These are phyloP conservation scores for Anorthoa munda DNA, from an alignment of 2,888 invertebrate species.

Conservation along the genomic window DNA sequence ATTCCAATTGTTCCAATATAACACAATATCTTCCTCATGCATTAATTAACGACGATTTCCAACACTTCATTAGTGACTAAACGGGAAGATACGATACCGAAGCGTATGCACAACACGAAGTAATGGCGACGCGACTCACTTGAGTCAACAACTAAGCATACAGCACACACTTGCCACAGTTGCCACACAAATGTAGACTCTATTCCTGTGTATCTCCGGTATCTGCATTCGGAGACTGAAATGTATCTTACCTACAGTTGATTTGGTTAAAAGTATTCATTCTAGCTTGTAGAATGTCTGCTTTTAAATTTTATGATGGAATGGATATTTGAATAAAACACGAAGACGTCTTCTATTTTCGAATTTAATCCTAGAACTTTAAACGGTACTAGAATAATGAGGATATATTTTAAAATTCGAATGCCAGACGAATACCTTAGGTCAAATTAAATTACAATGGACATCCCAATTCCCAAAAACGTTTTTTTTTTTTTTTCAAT, in stretches of 20 bases:
- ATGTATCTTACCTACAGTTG: conserved; percentile 38
- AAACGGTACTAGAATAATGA: not conserved
- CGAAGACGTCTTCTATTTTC: not conserved
- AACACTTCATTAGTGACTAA: conserved; percentile 52
- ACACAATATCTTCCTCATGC: conserved; percentile 34
- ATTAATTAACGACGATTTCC: conserved; percentile 50
- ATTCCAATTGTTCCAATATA: conserved; percentile 36
- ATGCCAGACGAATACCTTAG: not conserved
- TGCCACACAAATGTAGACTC: conserved; percentile 29
- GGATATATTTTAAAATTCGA: not conserved
- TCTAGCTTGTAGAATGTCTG: conserved; percentile 20
- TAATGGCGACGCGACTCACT: conserved; percentile 58
- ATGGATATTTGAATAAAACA: conserved; percentile 15
- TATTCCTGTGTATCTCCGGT: conserved; percentile 17
- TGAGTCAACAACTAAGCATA: conserved; percentile 57
- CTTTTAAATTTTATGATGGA: conserved; percentile 18
- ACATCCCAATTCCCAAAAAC: too few relatives aligned
- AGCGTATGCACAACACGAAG: conserved; percentile 51
- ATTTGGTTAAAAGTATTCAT: conserved; percentile 51
- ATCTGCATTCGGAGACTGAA: conserved; percentile 31
- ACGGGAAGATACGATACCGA: conserved; percentile 45
- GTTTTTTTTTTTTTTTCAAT: too few relatives aligned
- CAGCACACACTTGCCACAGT: conserved; percentile 13
- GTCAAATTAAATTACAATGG: not conserved
- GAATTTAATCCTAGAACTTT: not conserved